A percentile compares a stretch with the other conserved stretches of the same genome.
phyloP scores from a whole-genome alignment of 2,888 invertebrate species.

The Piscicola geometra region DNA sequence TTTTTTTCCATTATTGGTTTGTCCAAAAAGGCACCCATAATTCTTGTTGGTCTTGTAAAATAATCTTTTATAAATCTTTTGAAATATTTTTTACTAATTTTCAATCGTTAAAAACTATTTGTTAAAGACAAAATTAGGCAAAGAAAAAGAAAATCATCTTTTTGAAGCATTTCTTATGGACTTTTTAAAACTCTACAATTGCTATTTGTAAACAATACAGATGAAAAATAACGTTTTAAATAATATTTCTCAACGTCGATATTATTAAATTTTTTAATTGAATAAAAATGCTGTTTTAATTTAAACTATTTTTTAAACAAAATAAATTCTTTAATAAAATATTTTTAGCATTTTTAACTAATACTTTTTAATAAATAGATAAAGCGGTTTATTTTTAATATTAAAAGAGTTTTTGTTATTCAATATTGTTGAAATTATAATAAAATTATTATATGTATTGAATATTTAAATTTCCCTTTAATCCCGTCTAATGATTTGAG shows the following conservation, averaged over 20 bases:
- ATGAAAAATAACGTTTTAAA: neutral
- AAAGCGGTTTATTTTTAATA: neutral
- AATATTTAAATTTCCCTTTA: too few species aligned
- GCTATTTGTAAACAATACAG: conserved; percentile 10
- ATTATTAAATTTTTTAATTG: neutral
- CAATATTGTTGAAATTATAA: too few species aligned
- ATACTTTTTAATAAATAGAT: neutral
- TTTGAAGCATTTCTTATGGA: neutral
- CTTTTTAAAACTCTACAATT: neutral
- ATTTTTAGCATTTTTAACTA: neutral
- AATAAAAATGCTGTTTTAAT: neutral
- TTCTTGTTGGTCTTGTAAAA: neutral
- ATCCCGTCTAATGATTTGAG: too few species aligned
- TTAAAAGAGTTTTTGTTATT: neutral
- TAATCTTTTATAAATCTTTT: neutral
- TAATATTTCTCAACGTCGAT: too few species aligned
- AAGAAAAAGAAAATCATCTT: too few species aligned
- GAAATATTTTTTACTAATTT: neutral
- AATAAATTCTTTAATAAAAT: neutral
- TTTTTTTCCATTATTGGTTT: conserved; percentile 97
- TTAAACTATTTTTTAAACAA: neutral
- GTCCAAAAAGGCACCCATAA: conserved; percentile 96
- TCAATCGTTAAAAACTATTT: neutral
- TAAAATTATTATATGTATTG: too few species aligned
- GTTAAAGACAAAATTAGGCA: neutral